Conservation (phyloP, 35 echinoderm and acorn worm species). For the Ophioderma brevispina region DNA sequence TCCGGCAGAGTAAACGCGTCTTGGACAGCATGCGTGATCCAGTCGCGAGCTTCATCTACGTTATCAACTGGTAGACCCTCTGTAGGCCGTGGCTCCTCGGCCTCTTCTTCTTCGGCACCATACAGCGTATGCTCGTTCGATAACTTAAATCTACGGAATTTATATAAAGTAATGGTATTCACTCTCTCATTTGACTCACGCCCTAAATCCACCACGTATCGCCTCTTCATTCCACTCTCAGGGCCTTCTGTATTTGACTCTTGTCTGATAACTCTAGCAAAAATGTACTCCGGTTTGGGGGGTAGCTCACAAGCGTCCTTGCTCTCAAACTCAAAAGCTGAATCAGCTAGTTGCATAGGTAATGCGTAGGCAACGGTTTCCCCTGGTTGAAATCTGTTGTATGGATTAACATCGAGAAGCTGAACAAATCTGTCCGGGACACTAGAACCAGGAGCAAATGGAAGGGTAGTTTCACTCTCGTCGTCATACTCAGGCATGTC, state of each 20-base stretch:
- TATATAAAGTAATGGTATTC: neutral
- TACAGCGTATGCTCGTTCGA: neutral
- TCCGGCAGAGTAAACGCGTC: slow-evolving; percentile 15
- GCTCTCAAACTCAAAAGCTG: neutral
- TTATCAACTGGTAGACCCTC: neutral
- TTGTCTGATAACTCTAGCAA: slow-evolving; percentile 33
- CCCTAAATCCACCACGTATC: slow-evolving; percentile 9
- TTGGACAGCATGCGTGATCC: neutral
- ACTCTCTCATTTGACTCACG: neutral
- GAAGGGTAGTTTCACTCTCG: neutral
- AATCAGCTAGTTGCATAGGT: neutral
- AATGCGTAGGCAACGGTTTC: slow-evolving; percentile 19
- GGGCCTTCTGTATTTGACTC: neutral
- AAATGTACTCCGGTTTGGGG: neutral
- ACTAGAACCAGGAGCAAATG: slow-evolving; percentile 4
- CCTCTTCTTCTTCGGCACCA: neutral
- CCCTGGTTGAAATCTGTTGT: neutral
- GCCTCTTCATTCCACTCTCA: neutral
- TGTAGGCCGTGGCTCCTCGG: neutral
- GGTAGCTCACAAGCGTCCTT: neutral
- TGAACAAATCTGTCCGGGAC: slow-evolving; percentile 6
- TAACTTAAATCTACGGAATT: slow-evolving; percentile 10
- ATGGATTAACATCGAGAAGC: slow-evolving; percentile 26
- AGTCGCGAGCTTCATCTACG: neutral
- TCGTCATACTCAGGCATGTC: slow-evolving; percentile 2